Base-by-base conservation (phyloP, 2,113 vertebrate genomes). In the Sakesphorus luctuosus region DNA sequence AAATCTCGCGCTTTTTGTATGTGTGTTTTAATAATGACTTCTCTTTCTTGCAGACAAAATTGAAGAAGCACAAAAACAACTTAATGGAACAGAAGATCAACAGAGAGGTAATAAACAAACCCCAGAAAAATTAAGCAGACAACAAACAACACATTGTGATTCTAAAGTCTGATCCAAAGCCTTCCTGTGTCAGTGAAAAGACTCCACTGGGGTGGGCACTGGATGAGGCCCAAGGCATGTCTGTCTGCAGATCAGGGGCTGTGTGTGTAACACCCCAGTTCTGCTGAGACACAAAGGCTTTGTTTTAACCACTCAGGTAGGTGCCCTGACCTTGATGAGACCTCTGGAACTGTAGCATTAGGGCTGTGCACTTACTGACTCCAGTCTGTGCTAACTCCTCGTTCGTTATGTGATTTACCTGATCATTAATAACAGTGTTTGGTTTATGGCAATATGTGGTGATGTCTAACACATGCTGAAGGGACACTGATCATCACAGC, bases 1-100 rank as follows among this genome's bases (percentile, higher is more conserved):
- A 56, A 81, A 47, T 67, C 68, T 67, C 53, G 12, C 0, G 2
- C 13, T 36, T 65, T 90, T 52, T 58, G 55, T n/a, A 7, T 36
- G 35, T 43, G 18, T 94, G 18, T 94, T 86, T 93, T 94, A 92
- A 93, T 84, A 72, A 85, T 68, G 38, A 76, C 13, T 66, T 93
- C 40, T 93, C 29, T 88, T 91, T 96, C 82, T 95, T 98, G 97
- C 98, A 99, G 99, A 99, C 94, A 99, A 99, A 99, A 99, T 99
- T 91, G 99, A 99, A 98, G 99, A 99, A 98, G 99, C 99, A 97
- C 99, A 99, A 97, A 99, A 99, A 94, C 99, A 99, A 96, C 98
- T 99, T 47, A 99, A 99, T 94, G 98, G 98, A 87, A 99, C 99
- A 82, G 98, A 99, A 98, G 98, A 97, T 89, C 97, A 98, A 94